Evolutionary conservation across 2,797 vertebrate species (phyloP), one percentile per base, ranked within the genome.

Genomic region (Syndactyla subalaris): DNA sequence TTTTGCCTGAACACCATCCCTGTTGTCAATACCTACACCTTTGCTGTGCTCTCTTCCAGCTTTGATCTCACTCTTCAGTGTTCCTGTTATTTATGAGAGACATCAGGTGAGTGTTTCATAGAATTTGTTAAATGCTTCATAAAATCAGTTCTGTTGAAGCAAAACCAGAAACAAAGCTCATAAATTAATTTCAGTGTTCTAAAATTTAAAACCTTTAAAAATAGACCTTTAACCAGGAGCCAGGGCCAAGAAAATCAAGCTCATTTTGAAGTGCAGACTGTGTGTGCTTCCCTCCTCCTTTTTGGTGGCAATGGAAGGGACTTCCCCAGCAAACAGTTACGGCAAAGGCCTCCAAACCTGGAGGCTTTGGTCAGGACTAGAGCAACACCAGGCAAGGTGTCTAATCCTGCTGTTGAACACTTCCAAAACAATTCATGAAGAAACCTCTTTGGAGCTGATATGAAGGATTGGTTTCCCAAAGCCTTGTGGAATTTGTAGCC

Each of bases 81-180:
- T 98, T 98, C 99, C 99, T 78, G 98, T 99, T 96, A 91, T 99
- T 98, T 99, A 99, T 94, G 99, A 99, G 97, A 99, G 99, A 87
- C 99, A 99, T 97, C 99, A 99, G 99, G 99, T 99, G 94, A 93
- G 96, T 81, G 19, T 92, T 55, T 16, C 73, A 61, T 21, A 24
- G 9, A 49, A 22, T 55, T 63, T 14, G 14, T 70, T 66, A 55
- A 67, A 46, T 24, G 32, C 34, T 74, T 39, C 7, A 12, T 68
- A 9, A 59, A 81, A 74, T 30, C 1, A 27, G 6, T 18, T 83
- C 21, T 48, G 3, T 6, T 54, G 34, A 78, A 70, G 30, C 17
- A 34, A 76, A 71, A 6, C 10, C 23, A 15, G n/a, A 36, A 80
- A 34, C 3, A 22, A 45, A 29, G 73, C 55, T 16, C 7, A 27